Evolutionary conservation across 2,113 vertebrate species (phyloP), one percentile per base, ranked within the genome.

Genomic region (Marmota monax): DNA sequence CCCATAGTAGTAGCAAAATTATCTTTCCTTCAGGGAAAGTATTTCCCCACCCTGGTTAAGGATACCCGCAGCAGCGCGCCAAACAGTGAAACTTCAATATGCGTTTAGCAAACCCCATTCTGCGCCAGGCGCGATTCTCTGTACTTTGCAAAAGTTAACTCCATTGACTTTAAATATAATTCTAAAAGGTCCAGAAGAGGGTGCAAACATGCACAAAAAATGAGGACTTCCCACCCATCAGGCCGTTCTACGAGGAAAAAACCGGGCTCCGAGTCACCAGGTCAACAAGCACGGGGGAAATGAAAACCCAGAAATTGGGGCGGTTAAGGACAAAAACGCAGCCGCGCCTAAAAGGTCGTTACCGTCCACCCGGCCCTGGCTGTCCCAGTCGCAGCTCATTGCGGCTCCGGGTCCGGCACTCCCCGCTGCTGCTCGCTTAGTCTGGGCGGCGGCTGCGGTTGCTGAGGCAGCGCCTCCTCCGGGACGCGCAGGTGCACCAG

Each of bases 381-480:
- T 16, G 88, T 90, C 94, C 63, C 18, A 6, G 72, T 42, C 29
- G 74, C 39, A 0, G 93, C 93, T 97, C 96, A 94, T 97, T 82
- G 23, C 73, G 1, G 27, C 72, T 56, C 84, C 22, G 1, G 27
- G 65, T 56, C 84, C 27, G 2, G 87, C 74, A 34, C 80, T 90
- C 77, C 87, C 4, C 65, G 48, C 56, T 4, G 48, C 56, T 4
- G 83, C 84, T 93, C 34, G 42, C 2, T 25, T 51, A 9, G 79
- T 67, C 84, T 51, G 13, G 78, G 92, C 87, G 18, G 87, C 56
- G 48, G 73, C 95, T 37, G 93, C 34, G 12, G 94, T 67, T 84
- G 87, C 95, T 4, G 23, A 61, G 90, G 92, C 88, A 61, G 96
- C 74, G 84, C 76, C 89, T 65, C 77, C 88, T 58, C 13, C 29